Base-by-base conservation (phyloP, 2,888 invertebrate species). In the Artemia sinica region DNA sequence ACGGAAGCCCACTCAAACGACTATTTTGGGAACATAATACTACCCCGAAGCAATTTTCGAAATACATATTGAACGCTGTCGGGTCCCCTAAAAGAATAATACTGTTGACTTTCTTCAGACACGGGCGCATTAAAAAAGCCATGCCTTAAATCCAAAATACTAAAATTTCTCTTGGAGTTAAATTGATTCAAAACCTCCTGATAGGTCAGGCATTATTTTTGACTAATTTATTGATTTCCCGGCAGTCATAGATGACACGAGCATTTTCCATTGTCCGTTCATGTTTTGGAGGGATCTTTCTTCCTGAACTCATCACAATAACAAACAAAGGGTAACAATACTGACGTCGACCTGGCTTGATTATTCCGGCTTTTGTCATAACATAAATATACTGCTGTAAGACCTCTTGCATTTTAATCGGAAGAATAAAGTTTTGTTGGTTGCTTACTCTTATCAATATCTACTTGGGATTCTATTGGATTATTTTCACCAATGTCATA, bases 331-430 rank as follows among this genome's bases (percentile, higher is more conserved):
- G 52, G n/a, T n/a, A 13, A 52, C 52, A 52, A 52, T 13, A 52
- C n/a, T 52, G 13, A n/a, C 52, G 13, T 52, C n/a, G 13, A 13
- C 52, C 52, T n/a, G 13, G 13, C n/a, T 52, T 52, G 13, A 52
- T 52, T 1, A 52, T n/a, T 13, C 52, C 52, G n/a, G 52, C 52
- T n/a, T 52, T 52, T 13, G 52, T n/a, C 52, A 52, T 13, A 13
- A n/a, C 52, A 52, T 13, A 52, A 52, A 52, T 52, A 52, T 52
- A n/a, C 52, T 52, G 52, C n/a, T 52, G 52, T 52, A 52, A 52
- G 13, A 52, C 52, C n/a, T 52, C 52, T n/a, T 52, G 52, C 52
- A 52, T 52, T 52, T 13, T n/a, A 13, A 52, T 13, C 52, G 52
- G 52, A n/a, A n/a, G n/a, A n/a, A n/a, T n/a, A n/a, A n/a, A n/a